Percentiles rank a stretch among this genome's conserved stretches.
These are phyloP conservation scores for Rhabdomys dilectus DNA, from an alignment of 2,113 vertebrate species.

Conservation along the genomic window DNA sequence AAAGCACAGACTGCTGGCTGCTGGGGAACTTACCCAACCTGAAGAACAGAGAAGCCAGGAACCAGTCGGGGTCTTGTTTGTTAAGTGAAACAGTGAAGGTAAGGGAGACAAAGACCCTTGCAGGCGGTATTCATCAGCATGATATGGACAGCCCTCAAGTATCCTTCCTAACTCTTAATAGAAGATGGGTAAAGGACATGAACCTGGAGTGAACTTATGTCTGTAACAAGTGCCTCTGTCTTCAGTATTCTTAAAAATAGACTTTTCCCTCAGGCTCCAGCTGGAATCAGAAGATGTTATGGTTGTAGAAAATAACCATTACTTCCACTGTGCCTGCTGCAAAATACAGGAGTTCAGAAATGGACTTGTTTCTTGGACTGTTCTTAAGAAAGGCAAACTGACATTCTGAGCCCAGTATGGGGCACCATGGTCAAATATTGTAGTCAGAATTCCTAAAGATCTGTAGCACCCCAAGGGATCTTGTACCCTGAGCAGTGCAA, in stretches of 20 bases:
- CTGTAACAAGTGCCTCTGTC: accelerated
- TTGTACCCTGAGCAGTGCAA: background rate
- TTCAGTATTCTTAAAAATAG: background rate
- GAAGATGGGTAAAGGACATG: too few species aligned
- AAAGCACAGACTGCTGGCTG: background rate
- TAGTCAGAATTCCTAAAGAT: background rate
- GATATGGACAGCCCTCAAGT: background rate
- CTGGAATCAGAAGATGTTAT: background rate
- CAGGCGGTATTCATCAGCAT: background rate
- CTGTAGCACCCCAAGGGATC: background rate
- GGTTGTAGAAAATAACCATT: background rate
- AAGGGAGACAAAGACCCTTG: too few species aligned
- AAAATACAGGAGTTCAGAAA: background rate
- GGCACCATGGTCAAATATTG: background rate
- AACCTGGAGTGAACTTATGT: accelerated
- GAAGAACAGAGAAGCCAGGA: background rate
- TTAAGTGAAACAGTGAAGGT: background rate
- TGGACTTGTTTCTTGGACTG: background rate
- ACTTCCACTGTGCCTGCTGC: background rate
- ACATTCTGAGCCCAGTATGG: too few species aligned
- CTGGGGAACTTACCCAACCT: background rate
- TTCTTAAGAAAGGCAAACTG: background rate
- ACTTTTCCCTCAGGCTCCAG: background rate
- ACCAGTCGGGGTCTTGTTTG: background rate
- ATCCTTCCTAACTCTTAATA: background rate